Evolutionary conservation across 2,113 vertebrate species (phyloP), one percentile per base, ranked within the genome.

Genomic region (Bujurquina vittata): DNA sequence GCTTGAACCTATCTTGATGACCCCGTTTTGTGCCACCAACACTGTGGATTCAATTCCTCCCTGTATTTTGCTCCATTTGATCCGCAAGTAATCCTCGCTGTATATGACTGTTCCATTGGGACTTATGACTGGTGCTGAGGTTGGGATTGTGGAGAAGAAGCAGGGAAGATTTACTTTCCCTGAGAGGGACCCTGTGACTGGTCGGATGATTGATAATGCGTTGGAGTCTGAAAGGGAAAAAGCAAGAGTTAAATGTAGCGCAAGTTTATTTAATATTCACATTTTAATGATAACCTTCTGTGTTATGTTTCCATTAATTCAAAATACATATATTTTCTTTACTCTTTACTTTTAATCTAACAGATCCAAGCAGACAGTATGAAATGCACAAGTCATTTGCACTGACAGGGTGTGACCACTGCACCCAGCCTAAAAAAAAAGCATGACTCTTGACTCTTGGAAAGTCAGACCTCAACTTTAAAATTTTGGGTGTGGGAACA

Each of bases 21-120:
- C 95, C 56, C 97, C 98, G 7, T 97, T 96, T 60, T 99, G 97
- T 46, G 97, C 96, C 85, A 99, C 98, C 2, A 99, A 93, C 63
- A 99, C 97, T 0, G 95, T 97, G 17, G 96, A 96, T 93, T 98
- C 97, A 65, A 91, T 93, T 61, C 96, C 94, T 57, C 94, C 86
- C 26, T 97, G 96, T 57, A 99, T 95, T 94, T 97, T 99, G 82
- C 96, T 98, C 98, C 98, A 99, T 92, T 99, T 99, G 93, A 99
- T 97, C 72, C 98, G 95, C 74, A 99, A 94, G 92, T 96, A 95
- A 83, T 99, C 97, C 2, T 88, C 94, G 15, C 89, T 94, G 1
- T 92, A 81, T 1, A 93, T 63, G 43, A 85, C 33, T 0, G 90
- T 91, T 3, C 94, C 92, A 2, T 96, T 95, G 77, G 94, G 94